Evolutionary conservation across 2,113 vertebrate genomes (phyloP).

Genomic region (Pithys albifrons): DNA sequence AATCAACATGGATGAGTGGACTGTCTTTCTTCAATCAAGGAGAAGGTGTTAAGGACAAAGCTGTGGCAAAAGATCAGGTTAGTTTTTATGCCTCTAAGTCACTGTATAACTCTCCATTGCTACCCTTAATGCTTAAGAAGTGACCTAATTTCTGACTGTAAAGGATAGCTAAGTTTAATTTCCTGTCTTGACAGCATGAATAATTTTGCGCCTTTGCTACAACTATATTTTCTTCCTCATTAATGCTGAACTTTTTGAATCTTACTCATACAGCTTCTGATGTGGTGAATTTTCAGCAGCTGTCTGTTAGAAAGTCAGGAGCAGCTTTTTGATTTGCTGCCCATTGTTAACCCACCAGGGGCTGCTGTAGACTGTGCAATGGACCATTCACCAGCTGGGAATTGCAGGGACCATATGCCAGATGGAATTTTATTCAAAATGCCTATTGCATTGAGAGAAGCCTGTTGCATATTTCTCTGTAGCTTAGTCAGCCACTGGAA

Average conservation of each 20-base stretch:
- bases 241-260: background rate
- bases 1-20: background rate
- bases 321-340: conserved; percentile 18
- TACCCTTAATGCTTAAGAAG: background rate
- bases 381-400: conserved; percentile 18
- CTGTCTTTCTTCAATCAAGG: background rate
- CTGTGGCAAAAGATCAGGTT: background rate
- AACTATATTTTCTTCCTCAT: background rate
- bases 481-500: background rate
- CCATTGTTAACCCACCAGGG: conserved; percentile 12
- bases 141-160: background rate
- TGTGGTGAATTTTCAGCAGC: background rate
- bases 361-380: conserved; percentile 20
- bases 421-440: background rate
- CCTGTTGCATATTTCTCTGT: conserved; percentile 14
- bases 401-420: conserved; percentile 24
- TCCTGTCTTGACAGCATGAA: background rate
- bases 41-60: background rate
- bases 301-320: conserved; percentile 8
- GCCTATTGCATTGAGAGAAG: background rate
- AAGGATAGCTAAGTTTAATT: background rate
- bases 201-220: background rate
- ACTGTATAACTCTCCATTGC: background rate
- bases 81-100: background rate
- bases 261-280: background rate